Conservation (phyloP, 2,113 vertebrate genomes). For the Rattus rattus region DNA sequence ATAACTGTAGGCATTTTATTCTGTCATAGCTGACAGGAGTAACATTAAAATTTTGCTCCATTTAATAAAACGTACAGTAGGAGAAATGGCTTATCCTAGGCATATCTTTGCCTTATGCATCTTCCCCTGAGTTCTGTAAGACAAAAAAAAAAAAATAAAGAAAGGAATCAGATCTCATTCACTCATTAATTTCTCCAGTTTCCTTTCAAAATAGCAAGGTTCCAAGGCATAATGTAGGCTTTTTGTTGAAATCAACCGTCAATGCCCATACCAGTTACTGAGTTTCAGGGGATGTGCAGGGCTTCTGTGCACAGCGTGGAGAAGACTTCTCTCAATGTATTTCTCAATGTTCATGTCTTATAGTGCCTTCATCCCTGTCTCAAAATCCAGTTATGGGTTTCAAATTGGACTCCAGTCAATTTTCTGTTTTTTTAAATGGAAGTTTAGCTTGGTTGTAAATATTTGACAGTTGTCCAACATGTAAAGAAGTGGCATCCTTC, state of each 20-base stretch:
- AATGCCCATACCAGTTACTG: background rate
- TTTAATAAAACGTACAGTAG: background rate
- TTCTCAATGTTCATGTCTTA: no score
- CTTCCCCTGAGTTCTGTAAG: slow-evolving; percentile 34
- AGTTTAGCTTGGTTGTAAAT: background rate
- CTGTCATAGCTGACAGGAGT: background rate
- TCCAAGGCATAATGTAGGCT: slow-evolving; percentile 26
- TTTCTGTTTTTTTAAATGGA: slow-evolving; percentile 3
- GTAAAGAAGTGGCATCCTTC: background rate
- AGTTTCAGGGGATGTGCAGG: background rate
- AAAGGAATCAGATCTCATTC: background rate
- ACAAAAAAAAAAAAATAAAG: background rate
- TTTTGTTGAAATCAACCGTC: slow-evolving; percentile 49
- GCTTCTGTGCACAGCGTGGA: background rate
- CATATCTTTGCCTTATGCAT: background rate
- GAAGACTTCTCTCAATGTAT: background rate
- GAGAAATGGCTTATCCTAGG: background rate
- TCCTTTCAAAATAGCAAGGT: slow-evolving; percentile 5
- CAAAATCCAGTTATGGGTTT: background rate
- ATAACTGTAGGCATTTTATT: background rate
- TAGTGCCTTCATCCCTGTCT: background rate
- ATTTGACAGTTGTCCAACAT: slow-evolving; percentile 30
- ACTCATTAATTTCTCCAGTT: slow-evolving; percentile 14
- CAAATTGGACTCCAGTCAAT: background rate
- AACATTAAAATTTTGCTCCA: background rate